phyloP scores from a whole-genome alignment of 2,797 vertebrate genomes.

The Sciurus carolinensis region DNA sequence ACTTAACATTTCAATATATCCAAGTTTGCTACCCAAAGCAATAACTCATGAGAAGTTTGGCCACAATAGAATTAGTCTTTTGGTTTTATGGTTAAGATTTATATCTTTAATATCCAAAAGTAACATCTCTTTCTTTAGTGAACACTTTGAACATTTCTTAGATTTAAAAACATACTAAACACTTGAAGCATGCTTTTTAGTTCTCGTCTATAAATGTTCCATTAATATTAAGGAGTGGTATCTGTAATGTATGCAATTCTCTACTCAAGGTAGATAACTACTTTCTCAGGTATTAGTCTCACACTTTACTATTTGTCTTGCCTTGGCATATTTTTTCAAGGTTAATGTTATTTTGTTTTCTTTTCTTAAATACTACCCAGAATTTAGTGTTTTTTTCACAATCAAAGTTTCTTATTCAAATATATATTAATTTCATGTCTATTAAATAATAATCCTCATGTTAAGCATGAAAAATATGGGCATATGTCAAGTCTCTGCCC shows the following conservation, averaged over 20 bases:
- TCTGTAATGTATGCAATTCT: neutral
- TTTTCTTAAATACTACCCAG: neutral
- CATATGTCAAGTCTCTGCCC: neutral
- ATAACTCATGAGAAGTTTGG: conserved; percentile 15
- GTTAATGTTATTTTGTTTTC: neutral
- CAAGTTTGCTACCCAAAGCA: conserved; percentile 46
- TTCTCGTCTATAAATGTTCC: conserved; percentile 22
- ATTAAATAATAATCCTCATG: neutral
- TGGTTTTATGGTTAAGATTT: conserved; percentile 67
- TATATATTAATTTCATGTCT: neutral
- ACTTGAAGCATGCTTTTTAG: conserved; percentile 9
- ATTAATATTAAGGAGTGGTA: conserved; percentile 17
- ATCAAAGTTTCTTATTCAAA: neutral
- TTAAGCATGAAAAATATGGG: neutral
- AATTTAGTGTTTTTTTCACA: neutral
- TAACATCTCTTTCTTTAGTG: neutral
- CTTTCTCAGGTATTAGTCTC: neutral
- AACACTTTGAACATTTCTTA: conserved; percentile 19
- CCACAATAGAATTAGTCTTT: neutral
- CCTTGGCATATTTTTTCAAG: conserved; percentile 38
- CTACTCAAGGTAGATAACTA: neutral
- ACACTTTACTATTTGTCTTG: neutral
- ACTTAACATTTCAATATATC: conserved; percentile 28
- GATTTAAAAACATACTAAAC: neutral
- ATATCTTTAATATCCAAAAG: neutral